Evolutionary conservation across 2,113 vertebrate genomes (phyloP).

Genomic region (Vombatus ursinus): DNA sequence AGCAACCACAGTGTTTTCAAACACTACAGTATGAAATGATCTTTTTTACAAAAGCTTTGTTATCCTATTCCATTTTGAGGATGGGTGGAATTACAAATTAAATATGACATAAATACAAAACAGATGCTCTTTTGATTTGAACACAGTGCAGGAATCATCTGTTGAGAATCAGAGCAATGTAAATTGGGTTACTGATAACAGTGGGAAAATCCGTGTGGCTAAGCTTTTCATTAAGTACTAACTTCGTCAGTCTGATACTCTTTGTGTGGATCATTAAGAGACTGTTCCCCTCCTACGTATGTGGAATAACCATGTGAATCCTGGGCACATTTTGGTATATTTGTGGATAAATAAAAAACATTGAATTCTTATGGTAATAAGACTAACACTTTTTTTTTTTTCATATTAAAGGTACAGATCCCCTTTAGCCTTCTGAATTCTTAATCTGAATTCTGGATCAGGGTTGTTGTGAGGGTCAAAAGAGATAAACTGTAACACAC

Average conservation of each 20-base stretch:
- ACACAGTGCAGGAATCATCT: accelerated
- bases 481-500: neutral
- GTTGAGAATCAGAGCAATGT: no score
- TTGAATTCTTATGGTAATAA: neutral
- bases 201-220: neutral
- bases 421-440: neutral
- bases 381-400: neutral
- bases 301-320: neutral
- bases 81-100: neutral
- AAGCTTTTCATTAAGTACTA: neutral
- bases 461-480: neutral
- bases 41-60: neutral
- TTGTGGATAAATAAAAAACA: neutral
- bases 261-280: neutral
- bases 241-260: neutral
- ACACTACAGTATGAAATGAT: neutral
- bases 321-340: neutral
- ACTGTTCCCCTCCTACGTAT: neutral
- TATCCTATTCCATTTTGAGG: neutral
- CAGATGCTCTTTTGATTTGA: neutral
- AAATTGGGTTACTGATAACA: neutral
- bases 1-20: neutral
- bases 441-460: neutral
- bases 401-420: neutral
- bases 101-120: neutral